Base-by-base conservation (phyloP, 2,113 vertebrate species). In the Mirounga angustirostris region DNA sequence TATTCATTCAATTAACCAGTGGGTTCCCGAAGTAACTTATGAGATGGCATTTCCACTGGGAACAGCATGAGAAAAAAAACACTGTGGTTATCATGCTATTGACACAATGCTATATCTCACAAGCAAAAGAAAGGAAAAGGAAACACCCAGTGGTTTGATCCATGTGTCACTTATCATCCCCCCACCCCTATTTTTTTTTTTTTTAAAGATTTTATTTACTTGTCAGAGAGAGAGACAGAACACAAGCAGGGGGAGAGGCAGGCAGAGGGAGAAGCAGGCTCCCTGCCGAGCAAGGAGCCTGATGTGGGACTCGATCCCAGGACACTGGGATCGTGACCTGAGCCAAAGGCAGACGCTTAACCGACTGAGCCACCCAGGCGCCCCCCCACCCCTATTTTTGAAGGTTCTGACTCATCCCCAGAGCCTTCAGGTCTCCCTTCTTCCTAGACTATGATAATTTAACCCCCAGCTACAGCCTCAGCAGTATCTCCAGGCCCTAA, bases 1-100 rank as follows among this genome's bases (percentile, higher is more conserved):
- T 95, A 97, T 89, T 96, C 89, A 98, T 95, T 96, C 89, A 81
- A 91, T 91, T 97, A 91, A 73, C 85, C 69, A 96, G 24, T 91
- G 89, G 94, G 63, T 91, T 98, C 71, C 82, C 82, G 74, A 94
- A 97, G 63, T 82, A 33, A 82, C 59, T 96, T 89, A 85, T 91
- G 59, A 86, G 91, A 30, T 73, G 78, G 43, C 52, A 59, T 97
- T 97, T 96, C 36, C 88, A 89, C 56, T 89, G 79, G 82, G 90
- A 46, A 92, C 86, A 97, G n/a, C 78, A 91, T 46, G 24, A 93
- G 94, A 94, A 93, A 84, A 84, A 84, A 84, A 59, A 58, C 50
- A 84, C 50, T 63, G 33, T 82, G 78, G 58, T 79, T 71, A 91
- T 9, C 76, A 5, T 59, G 67, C 67, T 89, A 65, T 33, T 93